Evolutionary conservation across 2,797 vertebrate species (phyloP).

Genomic region (Limnodromus scolopaceus): DNA sequence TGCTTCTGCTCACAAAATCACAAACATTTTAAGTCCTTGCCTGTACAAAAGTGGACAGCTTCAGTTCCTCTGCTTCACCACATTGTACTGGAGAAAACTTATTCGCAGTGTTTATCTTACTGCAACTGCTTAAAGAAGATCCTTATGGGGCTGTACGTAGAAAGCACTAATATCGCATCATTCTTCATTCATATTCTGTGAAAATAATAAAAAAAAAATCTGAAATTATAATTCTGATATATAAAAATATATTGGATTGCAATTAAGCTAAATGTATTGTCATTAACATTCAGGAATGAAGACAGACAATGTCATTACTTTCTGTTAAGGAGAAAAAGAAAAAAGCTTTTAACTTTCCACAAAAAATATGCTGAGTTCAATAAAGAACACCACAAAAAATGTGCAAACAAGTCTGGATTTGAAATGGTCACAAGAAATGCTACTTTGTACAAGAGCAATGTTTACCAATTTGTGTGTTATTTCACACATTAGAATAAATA

Average conservation of each 20-base stretch:
- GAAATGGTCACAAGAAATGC: neutral
- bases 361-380: neutral
- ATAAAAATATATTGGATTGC: neutral
- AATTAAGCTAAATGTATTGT: constrained; percentile 5
- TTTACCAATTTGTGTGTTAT: neutral
- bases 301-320: neutral
- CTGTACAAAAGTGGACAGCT: constrained; percentile 2
- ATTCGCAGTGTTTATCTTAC: constrained; percentile 16
- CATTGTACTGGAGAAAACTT: constrained; percentile 55
- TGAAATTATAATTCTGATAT: constrained; percentile 22
- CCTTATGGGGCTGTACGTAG: neutral
- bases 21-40: constrained; percentile 74
- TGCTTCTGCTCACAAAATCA: constrained; percentile 72
- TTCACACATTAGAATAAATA: neutral
- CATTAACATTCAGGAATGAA: neutral
- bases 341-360: constrained; percentile 24
- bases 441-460: neutral
- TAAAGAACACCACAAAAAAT: neutral
- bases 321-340: neutral
- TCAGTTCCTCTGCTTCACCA: constrained; percentile 64
- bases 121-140: constrained; percentile 48
- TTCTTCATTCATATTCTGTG: constrained; percentile 69
- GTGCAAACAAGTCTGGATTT: neutral
- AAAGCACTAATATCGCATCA: constrained; percentile 35
- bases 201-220: constrained; percentile 57